These are phyloP conservation scores for Potamarius usumacintae DNA, from an alignment of 2,113 vertebrate genomes.

Conservation along the genomic window DNA sequence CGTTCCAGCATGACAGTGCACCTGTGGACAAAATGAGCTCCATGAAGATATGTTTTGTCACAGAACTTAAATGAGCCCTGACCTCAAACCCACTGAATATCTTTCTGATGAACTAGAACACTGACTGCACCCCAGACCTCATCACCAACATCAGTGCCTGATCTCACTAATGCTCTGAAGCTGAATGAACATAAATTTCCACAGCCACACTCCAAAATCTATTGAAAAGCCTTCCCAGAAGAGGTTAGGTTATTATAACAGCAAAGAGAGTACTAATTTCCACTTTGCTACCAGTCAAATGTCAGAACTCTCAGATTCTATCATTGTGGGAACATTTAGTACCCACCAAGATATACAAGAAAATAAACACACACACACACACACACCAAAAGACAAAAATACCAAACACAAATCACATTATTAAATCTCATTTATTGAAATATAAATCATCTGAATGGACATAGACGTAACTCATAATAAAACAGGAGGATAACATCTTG, in stretches of 20 bases:
- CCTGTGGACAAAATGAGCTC: background rate
- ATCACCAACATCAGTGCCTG: background rate
- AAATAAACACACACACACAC: background rate
- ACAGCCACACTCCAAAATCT: background rate
- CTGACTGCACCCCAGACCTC: background rate
- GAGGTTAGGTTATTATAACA: background rate
- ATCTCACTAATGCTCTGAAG: background rate
- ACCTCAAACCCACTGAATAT: background rate
- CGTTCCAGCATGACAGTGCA: background rate
- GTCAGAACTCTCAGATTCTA: background rate
- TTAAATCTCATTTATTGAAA: constrained; percentile 81
- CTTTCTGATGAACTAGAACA: background rate
- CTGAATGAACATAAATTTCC: background rate
- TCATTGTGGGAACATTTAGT: background rate
- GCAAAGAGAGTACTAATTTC: background rate
- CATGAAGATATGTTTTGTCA: background rate
- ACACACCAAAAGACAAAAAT: background rate
- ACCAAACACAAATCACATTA: constrained; percentile 51
- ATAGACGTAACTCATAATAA: constrained; percentile 71
- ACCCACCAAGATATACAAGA: background rate
- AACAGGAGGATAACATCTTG: constrained; percentile 66
- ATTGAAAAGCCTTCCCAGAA: background rate
- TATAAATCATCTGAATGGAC: constrained; percentile 82
- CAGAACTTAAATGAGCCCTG: background rate
- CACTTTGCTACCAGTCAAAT: background rate